Evolutionary conservation across 1,140 invertebrate species (phyloP), one percentile per base, ranked within the genome.

Genomic region (Pararge aegeria): DNA sequence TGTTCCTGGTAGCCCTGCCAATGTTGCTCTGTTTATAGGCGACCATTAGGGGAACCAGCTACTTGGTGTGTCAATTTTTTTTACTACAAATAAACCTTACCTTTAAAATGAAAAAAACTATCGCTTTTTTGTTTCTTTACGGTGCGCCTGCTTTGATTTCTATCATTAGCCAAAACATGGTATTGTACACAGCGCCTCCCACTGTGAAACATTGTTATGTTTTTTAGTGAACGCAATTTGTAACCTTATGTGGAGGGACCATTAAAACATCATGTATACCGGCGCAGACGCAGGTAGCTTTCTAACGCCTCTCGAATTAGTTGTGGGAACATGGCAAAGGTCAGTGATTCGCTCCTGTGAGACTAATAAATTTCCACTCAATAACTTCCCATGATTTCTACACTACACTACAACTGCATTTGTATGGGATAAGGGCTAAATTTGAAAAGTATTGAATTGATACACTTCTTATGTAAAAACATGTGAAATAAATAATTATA

Each of bases 301-400:
- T 61, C 54, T 57, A 46, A 46, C 58, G 48, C 52, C 46, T 65
- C 42, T 65, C 58, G 65, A 64, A 68, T 75, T 69, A 58, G 74
- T 74, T 79, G 76, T 83, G 78, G 73, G 78, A 81, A 82, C 62
- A 52, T 71, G 66, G 46, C 71, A 81, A 15, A 75, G 78, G 73
- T 81, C 71, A 68, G 61, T 65, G 67, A 70, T 76, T 68, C 61
- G 77, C 75, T 78, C 70, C 77, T 64, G 73, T 61, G 61, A 55
- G 65, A 44, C 52, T 42, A 68, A 64, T 57, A 68, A 68, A 71
- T 72, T 61, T 56, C 59, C 61, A 68, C 57, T 68, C 62, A 61
- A 60, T 67, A 67, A 53, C 34, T 59, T 53, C 44, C 38, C 50
- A 54, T 48, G 38, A 48, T 49, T 46, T 24, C 34, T 55, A 55